Conservation (phyloP, 92 coral and sea anemone species). For the Umimayanthus chanpuru region DNA sequence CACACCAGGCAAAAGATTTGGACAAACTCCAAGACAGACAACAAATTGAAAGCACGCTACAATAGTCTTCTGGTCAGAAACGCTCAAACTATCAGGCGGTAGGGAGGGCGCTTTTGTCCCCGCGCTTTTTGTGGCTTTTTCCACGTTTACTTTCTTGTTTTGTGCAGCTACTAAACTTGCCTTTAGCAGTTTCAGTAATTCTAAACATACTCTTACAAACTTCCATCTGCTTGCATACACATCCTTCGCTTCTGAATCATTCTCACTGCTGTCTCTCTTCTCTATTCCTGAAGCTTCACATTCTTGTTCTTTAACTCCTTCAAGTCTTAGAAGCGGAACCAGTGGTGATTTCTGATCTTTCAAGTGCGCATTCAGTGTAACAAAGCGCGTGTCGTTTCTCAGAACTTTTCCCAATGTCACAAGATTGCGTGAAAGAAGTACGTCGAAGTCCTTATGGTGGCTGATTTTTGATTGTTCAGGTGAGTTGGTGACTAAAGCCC, state of each 20-base stretch:
- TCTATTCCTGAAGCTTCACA: not conserved
- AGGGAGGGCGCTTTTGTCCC: slow-evolving; percentile 53
- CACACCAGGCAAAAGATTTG: slow-evolving; percentile 83
- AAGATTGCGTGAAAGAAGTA: slow-evolving; percentile 12
- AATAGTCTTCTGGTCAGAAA: slow-evolving; percentile 79
- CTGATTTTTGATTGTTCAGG: slow-evolving; percentile 9
- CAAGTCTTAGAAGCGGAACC: not conserved
- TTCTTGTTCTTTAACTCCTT: not conserved
- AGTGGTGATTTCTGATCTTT: not conserved
- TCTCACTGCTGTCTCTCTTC: not conserved
- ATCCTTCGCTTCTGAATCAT: not conserved
- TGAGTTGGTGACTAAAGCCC: not conserved
- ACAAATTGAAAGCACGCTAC: slow-evolving; percentile 80
- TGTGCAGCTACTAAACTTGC: slow-evolving; percentile 31
- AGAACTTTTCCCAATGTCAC: not conserved
- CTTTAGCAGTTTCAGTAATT: slow-evolving; percentile 52
- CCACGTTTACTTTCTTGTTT: not conserved
- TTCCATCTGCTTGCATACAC: slow-evolving; percentile 55
- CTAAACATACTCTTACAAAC: slow-evolving; percentile 61
- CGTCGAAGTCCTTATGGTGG: not conserved
- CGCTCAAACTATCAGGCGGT: slow-evolving; percentile 67
- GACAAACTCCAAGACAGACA: slow-evolving; percentile 81
- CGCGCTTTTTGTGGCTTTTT: not conserved
- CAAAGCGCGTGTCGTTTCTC: not conserved
- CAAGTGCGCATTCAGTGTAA: slow-evolving; percentile 4